Evolutionary conservation across 2,797 vertebrate species (phyloP).

Genomic region (Manis pentadactyla): DNA sequence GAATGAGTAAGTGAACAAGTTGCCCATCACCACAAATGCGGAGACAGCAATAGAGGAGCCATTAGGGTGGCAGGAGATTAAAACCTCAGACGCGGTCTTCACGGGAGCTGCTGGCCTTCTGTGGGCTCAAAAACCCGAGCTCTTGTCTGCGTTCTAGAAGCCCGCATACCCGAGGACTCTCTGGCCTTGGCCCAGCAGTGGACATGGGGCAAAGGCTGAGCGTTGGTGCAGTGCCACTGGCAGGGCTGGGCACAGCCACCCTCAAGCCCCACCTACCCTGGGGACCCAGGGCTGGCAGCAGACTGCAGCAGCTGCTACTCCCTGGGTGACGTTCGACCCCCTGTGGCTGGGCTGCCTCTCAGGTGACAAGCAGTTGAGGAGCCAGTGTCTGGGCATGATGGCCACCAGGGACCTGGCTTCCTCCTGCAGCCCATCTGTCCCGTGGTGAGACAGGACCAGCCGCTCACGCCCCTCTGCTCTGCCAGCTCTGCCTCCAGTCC

Average conservation of each 20-base stretch:
- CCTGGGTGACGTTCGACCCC: neutral
- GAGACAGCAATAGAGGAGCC: neutral
- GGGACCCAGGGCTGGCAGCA: neutral
- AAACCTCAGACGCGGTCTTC: fast-evolving
- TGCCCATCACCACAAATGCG: neutral
- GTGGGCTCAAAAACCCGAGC: neutral
- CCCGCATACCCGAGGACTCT: neutral
- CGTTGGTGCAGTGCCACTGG: neutral
- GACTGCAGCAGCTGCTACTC: neutral
- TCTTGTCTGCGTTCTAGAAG: neutral
- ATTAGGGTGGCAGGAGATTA: neutral
- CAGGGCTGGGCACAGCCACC: neutral
- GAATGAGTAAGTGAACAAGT: neutral
- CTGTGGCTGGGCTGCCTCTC: neutral
- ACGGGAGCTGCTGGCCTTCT: fast-evolving
- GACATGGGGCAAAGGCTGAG: neutral
- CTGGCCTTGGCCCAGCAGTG: fast-evolving
- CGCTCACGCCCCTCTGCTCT: neutral
- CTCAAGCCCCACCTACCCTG: neutral
- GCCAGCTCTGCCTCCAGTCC: neutral
- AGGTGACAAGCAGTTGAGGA: conserved; percentile 81
- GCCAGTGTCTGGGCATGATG: conserved; percentile 85
- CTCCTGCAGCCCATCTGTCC: conserved; percentile 51
- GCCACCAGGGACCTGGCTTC: conserved; percentile 75
- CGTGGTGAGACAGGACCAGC: conserved; percentile 26